These are phyloP conservation scores for Prunella himalayana DNA, from an alignment of 2,113 vertebrate species.

Conservation along the genomic window DNA sequence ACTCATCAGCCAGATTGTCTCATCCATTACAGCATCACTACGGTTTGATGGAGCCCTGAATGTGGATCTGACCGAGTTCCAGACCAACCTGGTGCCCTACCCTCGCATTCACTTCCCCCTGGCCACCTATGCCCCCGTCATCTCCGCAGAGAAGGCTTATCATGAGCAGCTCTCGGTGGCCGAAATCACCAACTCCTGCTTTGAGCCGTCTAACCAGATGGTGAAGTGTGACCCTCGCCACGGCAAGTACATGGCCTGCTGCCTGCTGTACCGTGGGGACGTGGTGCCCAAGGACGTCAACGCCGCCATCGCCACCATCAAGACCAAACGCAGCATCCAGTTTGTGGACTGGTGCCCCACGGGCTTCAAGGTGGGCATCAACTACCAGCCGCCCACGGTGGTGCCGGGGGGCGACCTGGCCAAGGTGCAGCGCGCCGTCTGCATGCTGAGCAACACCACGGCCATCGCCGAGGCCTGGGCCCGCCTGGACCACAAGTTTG, in stretches of 20 bases:
- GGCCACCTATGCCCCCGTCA: neutral
- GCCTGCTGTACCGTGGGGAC: slow-evolving; percentile 17
- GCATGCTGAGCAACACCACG: slow-evolving; percentile 81
- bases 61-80: neutral
- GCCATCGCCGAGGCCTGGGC: slow-evolving; percentile 77
- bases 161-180: slow-evolving; percentile 67
- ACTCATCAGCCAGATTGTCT: slow-evolving; percentile 75
- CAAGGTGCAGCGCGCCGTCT: slow-evolving; percentile 79
- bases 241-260: slow-evolving; percentile 77
- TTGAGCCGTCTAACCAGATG: slow-evolving; percentile 71
- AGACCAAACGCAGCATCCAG: slow-evolving; percentile 60
- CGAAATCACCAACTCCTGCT: slow-evolving; percentile 69
- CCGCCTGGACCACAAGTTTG: slow-evolving; percentile 18
- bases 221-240: slow-evolving; percentile 76
- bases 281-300: slow-evolving; percentile 72
- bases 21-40: slow-evolving; percentile 81
- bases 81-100: neutral
- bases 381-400: slow-evolving; percentile 83
- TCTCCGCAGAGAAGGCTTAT: slow-evolving; percentile 69
- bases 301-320: slow-evolving; percentile 61
- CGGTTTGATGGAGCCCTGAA: slow-evolving; percentile 79
- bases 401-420: slow-evolving; percentile 79
- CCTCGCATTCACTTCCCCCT: neutral
- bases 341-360: slow-evolving; percentile 84
- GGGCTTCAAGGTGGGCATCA: slow-evolving; percentile 86